Evolutionary conservation across 2,888 invertebrate species (phyloP).

Genomic region (Epirrita christyi): DNA sequence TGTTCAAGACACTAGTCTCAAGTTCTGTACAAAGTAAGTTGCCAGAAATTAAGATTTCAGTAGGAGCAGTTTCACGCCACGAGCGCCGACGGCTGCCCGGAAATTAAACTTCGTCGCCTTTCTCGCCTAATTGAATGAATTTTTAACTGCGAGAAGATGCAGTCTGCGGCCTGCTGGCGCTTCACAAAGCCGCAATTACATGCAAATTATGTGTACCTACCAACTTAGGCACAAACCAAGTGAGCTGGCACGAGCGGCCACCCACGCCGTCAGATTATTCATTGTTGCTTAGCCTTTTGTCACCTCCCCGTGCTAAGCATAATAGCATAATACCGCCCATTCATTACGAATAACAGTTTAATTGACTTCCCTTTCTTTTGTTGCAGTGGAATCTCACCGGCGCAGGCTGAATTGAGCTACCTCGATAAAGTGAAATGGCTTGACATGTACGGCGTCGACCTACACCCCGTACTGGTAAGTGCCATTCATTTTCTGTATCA

Average conservation of each 20-base stretch:
- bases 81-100: slow-evolving; percentile 62
- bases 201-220: slow-evolving; percentile 81
- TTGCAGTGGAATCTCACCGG: slow-evolving; percentile 93
- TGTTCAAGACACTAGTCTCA: slow-evolving; percentile 24
- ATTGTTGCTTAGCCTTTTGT: slow-evolving; percentile 64
- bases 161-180: slow-evolving; percentile 60
- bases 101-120: slow-evolving; percentile 76
- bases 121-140: slow-evolving; percentile 79
- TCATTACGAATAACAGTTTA: slow-evolving; percentile 64
- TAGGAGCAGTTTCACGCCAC: slow-evolving; percentile 64
- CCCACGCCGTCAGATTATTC: slow-evolving; percentile 56
- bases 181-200: slow-evolving; percentile 78
- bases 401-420: slow-evolving; percentile 96
- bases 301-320: slow-evolving; percentile 39
- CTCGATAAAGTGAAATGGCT: slow-evolving; percentile 99
- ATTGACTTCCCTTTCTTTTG: slow-evolving; percentile 51
- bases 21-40: slow-evolving; percentile 54
- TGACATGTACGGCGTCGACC: slow-evolving; percentile 99
- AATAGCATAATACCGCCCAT: slow-evolving; percentile 52
- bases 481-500: neutral
- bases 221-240: slow-evolving; percentile 62
- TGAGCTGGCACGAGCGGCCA: slow-evolving; percentile 44
- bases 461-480: slow-evolving; percentile 97
- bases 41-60: slow-evolving; percentile 68
- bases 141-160: slow-evolving; percentile 80